Evolutionary conservation across 2,888 invertebrate species (phyloP), one percentile per base, ranked within the genome.

Genomic region (Tortrix viridana): DNA sequence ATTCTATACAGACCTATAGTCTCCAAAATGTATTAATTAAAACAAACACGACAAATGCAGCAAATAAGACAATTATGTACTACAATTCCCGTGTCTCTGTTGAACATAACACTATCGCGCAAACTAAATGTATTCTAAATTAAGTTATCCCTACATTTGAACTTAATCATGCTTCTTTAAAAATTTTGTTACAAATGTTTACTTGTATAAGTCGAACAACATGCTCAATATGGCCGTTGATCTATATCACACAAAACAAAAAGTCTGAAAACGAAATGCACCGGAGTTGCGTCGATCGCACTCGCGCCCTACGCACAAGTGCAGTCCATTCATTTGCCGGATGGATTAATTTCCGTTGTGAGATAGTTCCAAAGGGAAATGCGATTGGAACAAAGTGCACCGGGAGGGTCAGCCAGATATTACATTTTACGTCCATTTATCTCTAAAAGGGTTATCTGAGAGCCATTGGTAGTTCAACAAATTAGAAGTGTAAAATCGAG

Each of bases 341-440:
- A 91, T 87, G 86, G 84, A 85, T 89, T 91, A 86, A 91, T 91
- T 89, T 91, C 91, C 91, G 88, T 81, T 82, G 84, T 84, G 89
- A 88, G 89, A 90, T 89, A 86, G 87, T 76, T 84, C 84, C 80
- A 85, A 87, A 87, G 86, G 88, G 89, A 89, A 89, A 88, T 86
- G 81, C 86, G 88, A 90, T 89, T 88, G 88, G 88, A 82, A 88
- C 88, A 89, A 89, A 88, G 83, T 85, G 75, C 81, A 76, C 70
- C 71, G 70, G 76, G 78, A 73, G 77, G 80, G 74, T 76, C 76
- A 77, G 65, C 71, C 76, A 74, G 77, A 83, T 86, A 87, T 87
- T 81, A 77, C 82, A 84, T 84, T 84, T 85, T 80, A 81, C 74
- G 72, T 74, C 76, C 81, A 85, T 86, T 86, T 84, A 77, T 80